A percentile compares a stretch with the other conserved stretches of the same genome.
These are phyloP conservation scores for Anser cygnoides DNA, from an alignment of 2,113 vertebrate species.

Conservation along the genomic window DNA sequence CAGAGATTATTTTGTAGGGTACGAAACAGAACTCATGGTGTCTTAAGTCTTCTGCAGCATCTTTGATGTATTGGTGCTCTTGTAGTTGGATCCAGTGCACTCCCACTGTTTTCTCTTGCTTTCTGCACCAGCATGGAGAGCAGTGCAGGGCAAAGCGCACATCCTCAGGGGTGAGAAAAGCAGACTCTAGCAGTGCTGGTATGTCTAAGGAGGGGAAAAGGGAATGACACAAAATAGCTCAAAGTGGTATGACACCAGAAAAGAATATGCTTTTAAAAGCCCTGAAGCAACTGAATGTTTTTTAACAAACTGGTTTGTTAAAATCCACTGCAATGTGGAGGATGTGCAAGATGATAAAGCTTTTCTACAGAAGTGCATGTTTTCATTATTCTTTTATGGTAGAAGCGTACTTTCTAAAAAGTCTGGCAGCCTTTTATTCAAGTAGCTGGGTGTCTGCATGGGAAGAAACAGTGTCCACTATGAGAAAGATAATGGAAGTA, in stretches of 20 bases:
- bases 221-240: not conserved
- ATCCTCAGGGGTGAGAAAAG: too few species aligned
- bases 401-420: not conserved
- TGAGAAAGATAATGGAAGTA: not conserved
- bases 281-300: not conserved
- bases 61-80: not conserved
- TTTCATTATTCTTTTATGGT: not conserved
- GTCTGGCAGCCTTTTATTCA: not conserved
- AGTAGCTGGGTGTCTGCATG: not conserved
- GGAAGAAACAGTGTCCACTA: not conserved
- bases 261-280: not conserved
- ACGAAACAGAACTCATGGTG: not conserved
- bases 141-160: accelerated
- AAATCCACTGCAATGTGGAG: not conserved
- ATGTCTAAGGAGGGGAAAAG: not conserved
- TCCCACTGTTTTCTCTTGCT: not conserved
- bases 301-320: not conserved
- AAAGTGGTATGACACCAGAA: not conserved
- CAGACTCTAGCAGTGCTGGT: not conserved
- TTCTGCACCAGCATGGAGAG: too few species aligned
- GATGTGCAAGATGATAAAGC: not conserved
- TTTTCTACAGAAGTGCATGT: not conserved
- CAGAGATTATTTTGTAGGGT: not conserved
- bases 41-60: not conserved
- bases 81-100: not conserved